Conservation (phyloP, 1,140 invertebrate species). For the Camponotus pennsylvanicus region DNA sequence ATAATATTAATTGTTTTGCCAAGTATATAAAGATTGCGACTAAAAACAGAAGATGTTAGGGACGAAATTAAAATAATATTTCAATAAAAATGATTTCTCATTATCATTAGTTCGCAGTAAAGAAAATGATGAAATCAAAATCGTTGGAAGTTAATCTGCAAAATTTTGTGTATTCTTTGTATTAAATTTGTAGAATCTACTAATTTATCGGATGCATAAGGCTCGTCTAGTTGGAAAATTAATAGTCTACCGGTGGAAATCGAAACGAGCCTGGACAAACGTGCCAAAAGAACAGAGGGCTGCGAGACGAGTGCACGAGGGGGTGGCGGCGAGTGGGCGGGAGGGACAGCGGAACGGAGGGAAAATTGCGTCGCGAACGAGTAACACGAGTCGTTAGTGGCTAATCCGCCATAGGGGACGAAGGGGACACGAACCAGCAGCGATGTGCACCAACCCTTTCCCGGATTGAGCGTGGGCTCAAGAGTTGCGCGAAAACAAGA, state of each 20-base stretch:
- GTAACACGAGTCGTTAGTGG: conserved; percentile 82
- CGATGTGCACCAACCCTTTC: conserved; percentile 20
- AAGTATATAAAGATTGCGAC: not conserved
- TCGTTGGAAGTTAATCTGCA: not conserved
- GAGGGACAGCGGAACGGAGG: conserved; percentile 15
- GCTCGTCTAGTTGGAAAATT: conserved; percentile 37
- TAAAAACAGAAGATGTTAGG: not conserved
- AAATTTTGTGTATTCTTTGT: not conserved
- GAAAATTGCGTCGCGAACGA: conserved; percentile 81
- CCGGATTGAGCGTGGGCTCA: conserved; percentile 63
- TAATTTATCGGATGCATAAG: conserved; percentile 15
- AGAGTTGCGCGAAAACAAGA: conserved; percentile 79
- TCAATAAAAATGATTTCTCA: conserved; percentile 21
- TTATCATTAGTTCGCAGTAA: not conserved
- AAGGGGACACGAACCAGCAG: conserved; percentile 45
- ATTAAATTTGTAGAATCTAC: not conserved
- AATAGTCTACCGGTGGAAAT: conserved; percentile 38
- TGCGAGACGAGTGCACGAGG: not conserved
- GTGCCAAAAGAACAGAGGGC: conserved; percentile 40
- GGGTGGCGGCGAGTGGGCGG: not conserved
- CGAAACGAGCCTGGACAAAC: conserved; percentile 15
- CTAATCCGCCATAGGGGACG: conserved; percentile 78
- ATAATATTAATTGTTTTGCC: not conserved
- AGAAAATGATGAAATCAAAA: not conserved
- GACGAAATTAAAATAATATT: not conserved